phyloP scores from a whole-genome alignment of 2,797 vertebrate species.

The Sebastes taczanowskii region DNA sequence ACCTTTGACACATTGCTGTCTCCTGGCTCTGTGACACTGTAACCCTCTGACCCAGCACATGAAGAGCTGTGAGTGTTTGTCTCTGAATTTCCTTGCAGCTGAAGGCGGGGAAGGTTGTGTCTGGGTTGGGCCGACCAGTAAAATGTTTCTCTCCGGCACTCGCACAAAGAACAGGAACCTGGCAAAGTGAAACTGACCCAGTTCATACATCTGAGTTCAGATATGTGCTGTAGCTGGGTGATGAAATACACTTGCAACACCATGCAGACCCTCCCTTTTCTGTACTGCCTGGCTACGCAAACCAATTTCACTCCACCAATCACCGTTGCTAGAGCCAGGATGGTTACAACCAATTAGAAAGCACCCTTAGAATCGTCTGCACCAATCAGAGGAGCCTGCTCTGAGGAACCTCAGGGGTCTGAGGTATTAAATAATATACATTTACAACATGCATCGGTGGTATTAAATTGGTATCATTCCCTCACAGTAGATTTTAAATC shows the following conservation, averaged over 20 bases:
- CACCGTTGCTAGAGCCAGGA: conserved; percentile 16
- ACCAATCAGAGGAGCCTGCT: conserved; percentile 49
- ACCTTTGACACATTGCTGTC: conserved; percentile 54
- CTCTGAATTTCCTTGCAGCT: neutral
- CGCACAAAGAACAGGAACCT: conserved; percentile 6
- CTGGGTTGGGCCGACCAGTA: neutral
- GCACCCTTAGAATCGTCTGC: conserved; percentile 6
- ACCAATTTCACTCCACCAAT: conserved; percentile 64
- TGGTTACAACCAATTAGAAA: conserved; percentile 52
- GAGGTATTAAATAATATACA: conserved; percentile 19
- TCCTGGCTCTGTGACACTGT: conserved; percentile 32
- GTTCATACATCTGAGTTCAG: conserved; percentile 53
- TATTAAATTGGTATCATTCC: neutral
- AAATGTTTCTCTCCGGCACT: conserved; percentile 10
- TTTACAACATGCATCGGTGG: neutral
- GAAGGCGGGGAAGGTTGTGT: neutral
- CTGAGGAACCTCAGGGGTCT: conserved; percentile 9
- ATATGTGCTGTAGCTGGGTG: conserved; percentile 71
- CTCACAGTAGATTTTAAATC: neutral
- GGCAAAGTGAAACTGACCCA: conserved; percentile 41
- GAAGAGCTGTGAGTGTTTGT: conserved; percentile 13
- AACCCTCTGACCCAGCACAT: conserved; percentile 36
- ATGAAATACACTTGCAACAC: conserved; percentile 78
- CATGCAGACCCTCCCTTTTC: conserved; percentile 58
- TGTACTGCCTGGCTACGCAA: conserved; percentile 72